These are phyloP conservation scores for Tachycineta bicolor DNA, from an alignment of 2,113 vertebrate species.

Conservation along the genomic window DNA sequence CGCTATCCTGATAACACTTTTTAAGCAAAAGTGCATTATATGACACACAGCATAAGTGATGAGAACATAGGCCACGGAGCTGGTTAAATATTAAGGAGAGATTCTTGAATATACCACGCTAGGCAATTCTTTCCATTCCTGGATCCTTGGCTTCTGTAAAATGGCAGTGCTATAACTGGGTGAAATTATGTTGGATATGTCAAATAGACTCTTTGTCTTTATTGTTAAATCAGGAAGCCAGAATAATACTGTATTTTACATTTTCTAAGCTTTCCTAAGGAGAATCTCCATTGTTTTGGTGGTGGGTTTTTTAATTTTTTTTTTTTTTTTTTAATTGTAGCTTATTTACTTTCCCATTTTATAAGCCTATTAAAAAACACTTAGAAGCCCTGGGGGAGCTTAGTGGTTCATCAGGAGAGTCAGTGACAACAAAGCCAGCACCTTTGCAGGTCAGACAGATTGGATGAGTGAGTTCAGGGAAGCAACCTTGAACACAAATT, in stretches of 20 bases:
- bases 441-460: not conserved
- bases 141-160: not conserved
- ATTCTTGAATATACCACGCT: not conserved
- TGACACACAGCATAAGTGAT: not conserved
- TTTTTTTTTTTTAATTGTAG: no score
- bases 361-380: not conserved
- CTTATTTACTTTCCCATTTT: not conserved
- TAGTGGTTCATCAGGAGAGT: not conserved
- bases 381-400: not conserved
- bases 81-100: not conserved
- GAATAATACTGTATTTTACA: not conserved
- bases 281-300: no score
- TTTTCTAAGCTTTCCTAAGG: no score
- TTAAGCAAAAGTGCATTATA: not conserved
- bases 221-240: not conserved
- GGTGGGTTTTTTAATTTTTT: no score
- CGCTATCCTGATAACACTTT: not conserved
- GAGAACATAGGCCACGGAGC: not conserved
- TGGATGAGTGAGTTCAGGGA: not conserved
- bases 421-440: not conserved
- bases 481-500: not conserved
- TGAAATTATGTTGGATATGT: not conserved
- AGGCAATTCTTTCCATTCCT: not conserved
- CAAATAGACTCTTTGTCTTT: not conserved
- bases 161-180: not conserved